These are phyloP conservation scores for Prionailurus bengalensis DNA, from an alignment of 2,113 vertebrate species.

Conservation along the genomic window DNA sequence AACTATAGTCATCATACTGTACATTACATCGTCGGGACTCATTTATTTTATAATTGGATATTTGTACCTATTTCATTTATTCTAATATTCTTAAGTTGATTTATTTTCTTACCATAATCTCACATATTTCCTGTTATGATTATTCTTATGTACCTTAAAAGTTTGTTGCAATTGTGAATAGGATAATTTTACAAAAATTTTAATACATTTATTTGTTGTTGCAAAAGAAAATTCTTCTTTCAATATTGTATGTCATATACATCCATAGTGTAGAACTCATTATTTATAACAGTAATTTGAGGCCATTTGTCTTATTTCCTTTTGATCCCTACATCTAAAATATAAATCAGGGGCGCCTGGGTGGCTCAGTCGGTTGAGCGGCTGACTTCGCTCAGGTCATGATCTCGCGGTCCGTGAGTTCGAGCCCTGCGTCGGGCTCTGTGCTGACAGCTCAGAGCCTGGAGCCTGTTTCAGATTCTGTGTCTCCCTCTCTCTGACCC, in stretches of 20 bases:
- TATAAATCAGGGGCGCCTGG: not conserved
- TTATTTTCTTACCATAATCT: not conserved
- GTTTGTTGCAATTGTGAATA: not conserved
- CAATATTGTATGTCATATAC: not conserved
- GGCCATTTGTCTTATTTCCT: not conserved
- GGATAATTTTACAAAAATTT: not conserved
- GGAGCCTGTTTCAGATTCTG: no score
- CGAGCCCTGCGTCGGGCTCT: no score
- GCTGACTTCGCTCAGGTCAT: no score
- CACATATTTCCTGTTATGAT: not conserved
- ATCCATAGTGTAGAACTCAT: not conserved
- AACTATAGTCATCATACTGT: not conserved
- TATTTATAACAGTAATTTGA: not conserved
- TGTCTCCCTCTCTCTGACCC: no score
- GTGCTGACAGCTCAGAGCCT: no score
- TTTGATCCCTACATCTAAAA: not conserved
- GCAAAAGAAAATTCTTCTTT: not conserved
- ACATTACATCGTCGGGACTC: not conserved
- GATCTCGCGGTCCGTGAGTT: no score
- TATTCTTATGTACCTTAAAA: not conserved
- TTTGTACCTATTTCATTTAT: not conserved
- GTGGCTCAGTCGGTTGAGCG: no score
- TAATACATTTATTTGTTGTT: not conserved
- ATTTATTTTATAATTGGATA: not conserved
- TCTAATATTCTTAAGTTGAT: not conserved